phyloP scores from a whole-genome alignment of 1,140 invertebrate species.

The Drosophila arizonae region DNA sequence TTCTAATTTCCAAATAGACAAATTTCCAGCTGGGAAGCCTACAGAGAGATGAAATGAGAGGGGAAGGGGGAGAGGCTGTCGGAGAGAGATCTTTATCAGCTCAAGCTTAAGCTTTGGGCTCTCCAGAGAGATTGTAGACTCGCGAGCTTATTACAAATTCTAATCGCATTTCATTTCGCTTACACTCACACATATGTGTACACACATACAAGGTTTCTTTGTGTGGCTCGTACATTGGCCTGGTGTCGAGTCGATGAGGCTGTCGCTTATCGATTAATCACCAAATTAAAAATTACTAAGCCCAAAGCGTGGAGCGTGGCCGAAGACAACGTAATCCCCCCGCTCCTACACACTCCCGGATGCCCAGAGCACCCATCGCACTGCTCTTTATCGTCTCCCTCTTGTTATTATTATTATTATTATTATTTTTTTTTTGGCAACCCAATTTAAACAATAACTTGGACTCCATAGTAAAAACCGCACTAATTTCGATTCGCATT shows the following conservation, averaged over 20 bases:
- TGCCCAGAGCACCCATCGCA: not conserved
- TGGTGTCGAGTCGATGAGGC: constrained; percentile 42
- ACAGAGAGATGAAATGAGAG: constrained; percentile 19
- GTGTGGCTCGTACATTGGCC: constrained; percentile 58
- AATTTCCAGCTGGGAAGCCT: constrained; percentile 33
- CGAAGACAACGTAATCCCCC: constrained; percentile 44
- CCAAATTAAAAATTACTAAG: constrained; percentile 78
- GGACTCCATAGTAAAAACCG: constrained; percentile 53
- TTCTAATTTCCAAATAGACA: constrained; percentile 18
- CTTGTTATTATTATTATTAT: constrained; percentile 14
- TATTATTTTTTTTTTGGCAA: constrained; percentile 22
- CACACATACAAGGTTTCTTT: not conserved
- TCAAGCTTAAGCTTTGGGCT: constrained; percentile 24
- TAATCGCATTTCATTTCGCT: constrained; percentile 64
- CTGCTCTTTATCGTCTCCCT: constrained; percentile 16
- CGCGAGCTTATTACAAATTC: constrained; percentile 73
- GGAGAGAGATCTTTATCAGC: constrained; percentile 59
- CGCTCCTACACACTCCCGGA: not conserved
- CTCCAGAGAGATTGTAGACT: constrained; percentile 26
- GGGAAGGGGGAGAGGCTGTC: not conserved
- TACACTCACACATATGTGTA: not conserved
- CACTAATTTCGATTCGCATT: constrained; percentile 44
- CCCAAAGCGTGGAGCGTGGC: constrained; percentile 72
- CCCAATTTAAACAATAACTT: constrained; percentile 71
- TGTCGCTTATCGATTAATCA: constrained; percentile 77